Evolutionary conservation across 2,113 vertebrate species (phyloP).

Genomic region (Elanoides forficatus): DNA sequence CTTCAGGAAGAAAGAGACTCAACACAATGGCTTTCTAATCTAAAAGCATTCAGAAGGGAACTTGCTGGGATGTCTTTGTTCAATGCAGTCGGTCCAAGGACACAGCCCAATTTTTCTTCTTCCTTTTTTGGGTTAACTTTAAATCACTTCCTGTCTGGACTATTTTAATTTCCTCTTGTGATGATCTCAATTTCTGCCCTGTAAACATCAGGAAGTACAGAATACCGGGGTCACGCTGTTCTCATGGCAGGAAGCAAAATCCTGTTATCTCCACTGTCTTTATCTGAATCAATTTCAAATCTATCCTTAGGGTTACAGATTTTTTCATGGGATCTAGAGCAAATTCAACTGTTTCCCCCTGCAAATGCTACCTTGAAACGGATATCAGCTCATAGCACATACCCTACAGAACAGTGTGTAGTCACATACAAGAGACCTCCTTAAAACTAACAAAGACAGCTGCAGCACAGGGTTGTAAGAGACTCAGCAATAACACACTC

Average conservation of each 20-base stretch:
- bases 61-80: neutral
- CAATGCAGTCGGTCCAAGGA: neutral
- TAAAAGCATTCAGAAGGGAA: neutral
- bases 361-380: fast-evolving
- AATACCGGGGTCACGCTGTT: fast-evolving
- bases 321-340: neutral
- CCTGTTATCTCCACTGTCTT: neutral
- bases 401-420: fast-evolving
- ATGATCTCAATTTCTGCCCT: neutral
- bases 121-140: neutral
- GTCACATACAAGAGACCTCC: neutral
- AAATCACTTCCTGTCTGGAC: neutral
- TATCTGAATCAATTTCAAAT: fast-evolving
- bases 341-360: neutral
- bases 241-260: neutral
- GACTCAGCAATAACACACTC: no score
- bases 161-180: neutral
- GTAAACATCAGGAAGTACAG: neutral
- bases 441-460: neutral
- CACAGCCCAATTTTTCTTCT: neutral
- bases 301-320: fast-evolving
- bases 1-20: neutral
- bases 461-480: neutral
- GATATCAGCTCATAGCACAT: fast-evolving
- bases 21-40: neutral